A percentile compares a stretch with the other conserved stretches of the same genome.
phyloP scores from a whole-genome alignment of 2,113 vertebrate genomes.

The Dicrurus megarhynchus region DNA sequence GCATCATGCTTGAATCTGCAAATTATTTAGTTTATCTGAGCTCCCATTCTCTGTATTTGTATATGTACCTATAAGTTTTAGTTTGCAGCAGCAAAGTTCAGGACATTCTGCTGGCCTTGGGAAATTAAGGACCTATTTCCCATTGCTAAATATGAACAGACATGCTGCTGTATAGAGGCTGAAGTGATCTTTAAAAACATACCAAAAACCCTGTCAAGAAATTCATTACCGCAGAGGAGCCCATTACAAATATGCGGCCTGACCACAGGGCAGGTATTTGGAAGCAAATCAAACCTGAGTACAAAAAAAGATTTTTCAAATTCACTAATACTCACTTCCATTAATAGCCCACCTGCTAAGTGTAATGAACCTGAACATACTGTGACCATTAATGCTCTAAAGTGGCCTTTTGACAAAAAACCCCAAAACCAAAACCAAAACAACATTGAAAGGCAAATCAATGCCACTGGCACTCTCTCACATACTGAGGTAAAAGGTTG shows the following conservation, averaged over 20 bases:
- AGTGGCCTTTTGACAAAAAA: background rate
- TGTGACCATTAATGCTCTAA: constrained; percentile 4
- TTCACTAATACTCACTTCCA: background rate
- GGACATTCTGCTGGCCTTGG: background rate
- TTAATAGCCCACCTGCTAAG: constrained; percentile 35
- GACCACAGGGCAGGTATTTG: background rate
- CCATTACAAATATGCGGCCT: background rate
- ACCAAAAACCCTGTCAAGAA: background rate
- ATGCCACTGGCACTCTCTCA: background rate
- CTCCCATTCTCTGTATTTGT: background rate
- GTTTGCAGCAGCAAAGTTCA: background rate
- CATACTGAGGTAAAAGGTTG: background rate
- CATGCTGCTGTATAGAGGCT: background rate
- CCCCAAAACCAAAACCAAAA: background rate
- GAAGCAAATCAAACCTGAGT: constrained; percentile 49
- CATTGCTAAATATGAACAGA: background rate
- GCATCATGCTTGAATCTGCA: background rate
- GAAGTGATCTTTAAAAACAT: background rate
- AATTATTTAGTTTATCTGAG: background rate
- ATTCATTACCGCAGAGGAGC: background rate
- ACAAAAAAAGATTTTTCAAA: constrained; percentile 6
- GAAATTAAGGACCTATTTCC: background rate
- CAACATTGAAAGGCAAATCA: background rate
- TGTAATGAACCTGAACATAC: background rate
- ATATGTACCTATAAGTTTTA: background rate